Conservation (phyloP, 2,113 vertebrate species). For the Bufo bufo region DNA sequence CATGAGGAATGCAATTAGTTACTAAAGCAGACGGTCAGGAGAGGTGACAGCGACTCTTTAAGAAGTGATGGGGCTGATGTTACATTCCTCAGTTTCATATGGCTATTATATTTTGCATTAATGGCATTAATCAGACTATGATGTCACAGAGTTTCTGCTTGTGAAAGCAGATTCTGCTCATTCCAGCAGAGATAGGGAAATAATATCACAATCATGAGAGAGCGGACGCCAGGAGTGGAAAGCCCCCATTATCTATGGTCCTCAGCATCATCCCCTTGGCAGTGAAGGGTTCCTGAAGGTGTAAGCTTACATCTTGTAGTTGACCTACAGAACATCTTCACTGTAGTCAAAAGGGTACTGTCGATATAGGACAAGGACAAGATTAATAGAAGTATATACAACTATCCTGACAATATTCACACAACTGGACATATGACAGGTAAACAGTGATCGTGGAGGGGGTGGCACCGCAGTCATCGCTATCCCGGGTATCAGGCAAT, state of each 20-base stretch:
- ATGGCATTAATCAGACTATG: constrained; percentile 30
- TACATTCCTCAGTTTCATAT: constrained; percentile 16
- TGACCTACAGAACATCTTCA: background rate
- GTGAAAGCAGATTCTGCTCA: constrained; percentile 15
- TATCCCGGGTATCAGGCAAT: too few species aligned
- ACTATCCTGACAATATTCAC: too few species aligned
- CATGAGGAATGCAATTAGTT: too few species aligned
- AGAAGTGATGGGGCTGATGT: constrained; percentile 6
- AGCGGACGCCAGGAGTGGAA: background rate
- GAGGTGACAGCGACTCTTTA: too few species aligned
- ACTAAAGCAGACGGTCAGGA: too few species aligned
- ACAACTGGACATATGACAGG: too few species aligned
- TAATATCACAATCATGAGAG: background rate
- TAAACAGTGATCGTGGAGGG: too few species aligned
- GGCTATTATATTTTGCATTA: constrained; percentile 36
- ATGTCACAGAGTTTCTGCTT: constrained; percentile 19
- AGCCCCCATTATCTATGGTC: background rate
- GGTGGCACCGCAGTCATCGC: too few species aligned
- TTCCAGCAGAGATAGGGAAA: background rate
- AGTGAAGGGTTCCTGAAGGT: background rate
- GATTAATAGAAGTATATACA: background rate
- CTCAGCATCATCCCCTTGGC: background rate
- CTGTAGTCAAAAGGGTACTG: background rate
- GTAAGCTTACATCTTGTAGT: background rate
- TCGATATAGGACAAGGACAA: background rate